Evolutionary conservation across 2,113 vertebrate genomes (phyloP).

Genomic region (Microcebus ravelobensis): DNA sequence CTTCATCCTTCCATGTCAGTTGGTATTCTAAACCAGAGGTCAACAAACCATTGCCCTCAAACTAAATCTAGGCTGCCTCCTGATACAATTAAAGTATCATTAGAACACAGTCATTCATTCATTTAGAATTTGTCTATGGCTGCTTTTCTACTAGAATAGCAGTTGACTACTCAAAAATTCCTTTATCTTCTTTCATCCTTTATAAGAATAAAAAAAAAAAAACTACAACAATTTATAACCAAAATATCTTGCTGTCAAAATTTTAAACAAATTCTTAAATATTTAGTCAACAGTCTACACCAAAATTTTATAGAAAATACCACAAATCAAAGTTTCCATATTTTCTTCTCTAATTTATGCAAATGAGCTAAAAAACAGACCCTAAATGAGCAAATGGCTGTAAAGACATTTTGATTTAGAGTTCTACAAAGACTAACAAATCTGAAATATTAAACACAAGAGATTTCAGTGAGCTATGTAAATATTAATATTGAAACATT

Average conservation of each 20-base stretch:
- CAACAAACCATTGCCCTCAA: not conserved
- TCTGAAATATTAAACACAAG: constrained; percentile 26
- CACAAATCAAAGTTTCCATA: not conserved
- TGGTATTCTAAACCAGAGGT: not conserved
- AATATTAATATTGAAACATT: constrained; percentile 43
- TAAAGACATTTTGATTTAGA: not conserved
- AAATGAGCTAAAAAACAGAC: not conserved
- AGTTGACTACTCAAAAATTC: not conserved
- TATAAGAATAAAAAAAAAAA: not conserved
- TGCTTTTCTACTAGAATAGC: not conserved
- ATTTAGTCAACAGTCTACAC: not conserved
- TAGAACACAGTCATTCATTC: not conserved
- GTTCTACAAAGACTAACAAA: constrained; percentile 44
- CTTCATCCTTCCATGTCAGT: not conserved
- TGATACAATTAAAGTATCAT: not conserved
- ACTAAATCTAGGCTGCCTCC: not conserved
- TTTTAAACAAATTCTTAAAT: constrained; percentile 27
- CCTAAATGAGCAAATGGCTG: not conserved
- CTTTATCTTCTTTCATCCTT: not conserved
- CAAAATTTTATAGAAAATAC: not conserved
- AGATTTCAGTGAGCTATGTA: constrained; percentile 16
- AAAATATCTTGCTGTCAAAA: not conserved
- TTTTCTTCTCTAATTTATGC: constrained; percentile 43
- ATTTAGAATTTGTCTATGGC: not conserved
- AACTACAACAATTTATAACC: not conserved